Conservation (phyloP, 2,113 vertebrate species). For the Tamias sibiricus region DNA sequence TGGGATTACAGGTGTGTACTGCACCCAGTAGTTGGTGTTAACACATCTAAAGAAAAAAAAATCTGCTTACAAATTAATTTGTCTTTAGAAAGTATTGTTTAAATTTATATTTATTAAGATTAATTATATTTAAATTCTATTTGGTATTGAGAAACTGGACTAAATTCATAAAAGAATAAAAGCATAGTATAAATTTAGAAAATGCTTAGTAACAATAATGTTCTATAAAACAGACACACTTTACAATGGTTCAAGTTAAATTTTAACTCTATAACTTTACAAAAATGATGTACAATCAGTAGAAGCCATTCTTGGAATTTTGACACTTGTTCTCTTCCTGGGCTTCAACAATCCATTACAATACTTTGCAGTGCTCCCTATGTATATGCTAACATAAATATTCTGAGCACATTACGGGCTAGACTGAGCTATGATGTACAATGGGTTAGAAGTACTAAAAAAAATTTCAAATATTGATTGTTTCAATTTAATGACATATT, state of each 20-base stretch:
- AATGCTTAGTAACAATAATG: neutral
- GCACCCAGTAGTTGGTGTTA: no score
- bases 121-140: neutral
- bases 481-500: neutral
- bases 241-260: neutral
- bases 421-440: neutral
- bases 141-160: neutral
- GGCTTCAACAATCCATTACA: no score
- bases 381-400: neutral
- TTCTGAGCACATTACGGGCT: neutral
- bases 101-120: neutral
- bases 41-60: neutral
- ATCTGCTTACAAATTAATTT: neutral
- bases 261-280: neutral
- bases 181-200: neutral
- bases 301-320: neutral
- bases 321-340: neutral
- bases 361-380: neutral
- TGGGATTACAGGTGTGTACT: no score
- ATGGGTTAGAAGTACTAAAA: neutral
- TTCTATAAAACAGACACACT: neutral
- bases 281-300: neutral
- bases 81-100: neutral
- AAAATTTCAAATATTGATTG: no score
- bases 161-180: neutral